phyloP scores from a whole-genome alignment of 2,888 invertebrate genomes.

The Schrankia costaestrigalis region DNA sequence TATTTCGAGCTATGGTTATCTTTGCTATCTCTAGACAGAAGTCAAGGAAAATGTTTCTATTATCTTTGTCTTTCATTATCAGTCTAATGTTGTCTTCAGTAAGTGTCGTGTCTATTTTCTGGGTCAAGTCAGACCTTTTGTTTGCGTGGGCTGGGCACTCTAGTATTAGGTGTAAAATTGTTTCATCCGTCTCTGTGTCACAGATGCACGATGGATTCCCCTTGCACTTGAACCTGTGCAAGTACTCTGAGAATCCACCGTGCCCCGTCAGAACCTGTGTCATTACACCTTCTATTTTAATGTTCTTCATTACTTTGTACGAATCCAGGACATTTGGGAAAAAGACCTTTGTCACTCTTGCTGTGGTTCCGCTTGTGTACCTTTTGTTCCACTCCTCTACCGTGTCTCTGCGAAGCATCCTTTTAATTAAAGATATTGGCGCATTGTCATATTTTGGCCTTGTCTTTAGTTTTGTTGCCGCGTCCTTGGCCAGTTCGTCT shows the following conservation, averaged over 20 bases:
- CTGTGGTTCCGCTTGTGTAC: no score
- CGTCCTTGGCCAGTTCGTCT: not conserved
- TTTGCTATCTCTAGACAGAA: no score
- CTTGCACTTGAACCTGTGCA: not conserved
- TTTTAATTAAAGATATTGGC: not conserved
- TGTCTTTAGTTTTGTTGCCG: not conserved
- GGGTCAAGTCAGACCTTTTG: no score
- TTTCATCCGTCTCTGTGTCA: not conserved
- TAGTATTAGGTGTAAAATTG: not conserved
- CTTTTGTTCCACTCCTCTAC: not conserved
- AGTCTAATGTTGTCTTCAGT: no score
- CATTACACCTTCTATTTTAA: not conserved
- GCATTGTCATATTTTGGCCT: not conserved
- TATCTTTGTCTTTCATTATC: no score
- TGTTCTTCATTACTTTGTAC: not conserved
- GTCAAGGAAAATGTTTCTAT: no score
- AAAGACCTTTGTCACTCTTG: not conserved
- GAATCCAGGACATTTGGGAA: not conserved
- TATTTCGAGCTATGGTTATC: no score
- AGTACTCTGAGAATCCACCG: not conserved
- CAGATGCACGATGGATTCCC: not conserved
- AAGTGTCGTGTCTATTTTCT: no score
- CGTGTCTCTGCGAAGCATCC: not conserved
- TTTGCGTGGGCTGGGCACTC: not conserved
- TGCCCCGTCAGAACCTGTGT: not conserved